These are phyloP conservation scores for Dexiosoma caninum DNA, from an alignment of 2,888 invertebrate genomes.

Conservation along the genomic window DNA sequence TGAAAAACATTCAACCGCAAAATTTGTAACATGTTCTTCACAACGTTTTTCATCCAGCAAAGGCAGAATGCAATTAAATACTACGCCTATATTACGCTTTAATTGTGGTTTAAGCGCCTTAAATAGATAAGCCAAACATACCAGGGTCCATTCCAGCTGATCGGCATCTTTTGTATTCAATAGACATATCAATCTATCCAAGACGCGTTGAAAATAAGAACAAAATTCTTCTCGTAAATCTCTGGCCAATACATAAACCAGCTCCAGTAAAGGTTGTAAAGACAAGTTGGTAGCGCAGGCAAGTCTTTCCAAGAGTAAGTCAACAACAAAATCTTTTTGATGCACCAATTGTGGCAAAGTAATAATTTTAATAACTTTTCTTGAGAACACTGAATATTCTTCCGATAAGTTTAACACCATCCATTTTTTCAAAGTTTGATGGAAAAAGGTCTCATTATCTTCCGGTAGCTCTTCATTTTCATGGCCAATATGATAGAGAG, in stretches of 20 bases:
- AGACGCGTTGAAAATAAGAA: slow-evolving; percentile 87
- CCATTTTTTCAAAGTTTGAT: slow-evolving; percentile 92
- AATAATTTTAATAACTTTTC: slow-evolving; percentile 85
- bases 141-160: slow-evolving; percentile 90
- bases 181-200: slow-evolving; percentile 85
- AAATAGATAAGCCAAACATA: slow-evolving; percentile 92
- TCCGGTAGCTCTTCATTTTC: slow-evolving; percentile 83
- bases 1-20: slow-evolving; percentile 97
- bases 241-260: slow-evolving; percentile 89
- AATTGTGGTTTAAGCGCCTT: slow-evolving; percentile 92
- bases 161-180: slow-evolving; percentile 88
- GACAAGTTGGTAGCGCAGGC: slow-evolving; percentile 85
- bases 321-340: slow-evolving; percentile 86
- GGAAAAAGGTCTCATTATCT: slow-evolving; percentile 87
- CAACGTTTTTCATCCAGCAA: slow-evolving; percentile 85
- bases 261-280: slow-evolving; percentile 88
- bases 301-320: slow-evolving; percentile 85
- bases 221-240: slow-evolving; percentile 95
- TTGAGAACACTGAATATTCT: slow-evolving; percentile 87
- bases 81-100: slow-evolving; percentile 86
- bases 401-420: slow-evolving; percentile 90
- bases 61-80: slow-evolving; percentile 86
- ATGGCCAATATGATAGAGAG: slow-evolving; percentile 90
- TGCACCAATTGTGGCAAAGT: slow-evolving; percentile 91
- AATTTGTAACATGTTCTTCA: slow-evolving; percentile 91